Percentiles rank a stretch among this genome's conserved stretches.
Conservation (phyloP, 2,113 vertebrate species). For the Calyptomena viridis region DNA sequence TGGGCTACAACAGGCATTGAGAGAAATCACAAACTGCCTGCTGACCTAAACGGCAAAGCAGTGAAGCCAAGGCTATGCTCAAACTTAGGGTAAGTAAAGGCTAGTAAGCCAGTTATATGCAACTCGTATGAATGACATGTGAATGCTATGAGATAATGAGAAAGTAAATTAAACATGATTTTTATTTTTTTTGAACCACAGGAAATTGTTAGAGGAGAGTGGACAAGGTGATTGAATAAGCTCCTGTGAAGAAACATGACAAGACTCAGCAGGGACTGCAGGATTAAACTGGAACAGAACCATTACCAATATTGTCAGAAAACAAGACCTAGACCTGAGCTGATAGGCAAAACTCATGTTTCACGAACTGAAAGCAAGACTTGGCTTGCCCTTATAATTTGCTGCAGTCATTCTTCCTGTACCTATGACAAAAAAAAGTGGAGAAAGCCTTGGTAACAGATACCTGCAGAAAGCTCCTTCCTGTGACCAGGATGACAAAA, state of each 20-base stretch:
- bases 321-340: neutral
- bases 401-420: neutral
- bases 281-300: neutral
- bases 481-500: neutral
- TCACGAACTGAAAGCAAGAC: neutral
- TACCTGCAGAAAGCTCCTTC: neutral
- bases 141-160: neutral
- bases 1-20: neutral
- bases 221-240: accelerated
- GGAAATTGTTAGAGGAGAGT: neutral
- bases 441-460: neutral
- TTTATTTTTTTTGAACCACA: neutral
- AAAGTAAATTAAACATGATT: neutral
- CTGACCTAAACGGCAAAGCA: neutral
- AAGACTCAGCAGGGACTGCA: neutral
- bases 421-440: neutral
- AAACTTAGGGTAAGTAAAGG: neutral
- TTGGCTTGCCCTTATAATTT: neutral
- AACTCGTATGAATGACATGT: neutral
- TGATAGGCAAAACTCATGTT: neutral
- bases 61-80: neutral
- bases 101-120: neutral
- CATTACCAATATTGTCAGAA: neutral
- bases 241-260: neutral
- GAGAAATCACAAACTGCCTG: neutral